These are phyloP conservation scores for Thaleichthys pacificus DNA, from an alignment of 2,797 vertebrate species.

Conservation along the genomic window DNA sequence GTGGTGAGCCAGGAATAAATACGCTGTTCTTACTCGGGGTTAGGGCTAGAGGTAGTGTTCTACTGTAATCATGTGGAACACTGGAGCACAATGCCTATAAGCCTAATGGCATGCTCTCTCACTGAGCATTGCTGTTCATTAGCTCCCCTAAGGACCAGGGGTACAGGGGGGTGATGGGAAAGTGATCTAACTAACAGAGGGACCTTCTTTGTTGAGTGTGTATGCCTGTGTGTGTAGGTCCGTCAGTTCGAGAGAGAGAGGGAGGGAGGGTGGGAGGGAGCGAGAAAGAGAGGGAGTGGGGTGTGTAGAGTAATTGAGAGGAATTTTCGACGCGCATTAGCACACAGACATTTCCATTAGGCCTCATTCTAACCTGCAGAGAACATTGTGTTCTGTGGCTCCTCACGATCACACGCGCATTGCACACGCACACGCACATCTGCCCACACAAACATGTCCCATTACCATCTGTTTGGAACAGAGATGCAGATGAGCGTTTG, in stretches of 20 bases:
- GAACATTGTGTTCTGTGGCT: conserved; percentile 14
- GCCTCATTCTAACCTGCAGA: conserved; percentile 1
- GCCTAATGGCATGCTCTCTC: background rate
- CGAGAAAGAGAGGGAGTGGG: background rate
- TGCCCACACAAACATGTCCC: background rate
- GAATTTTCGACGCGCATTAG: background rate
- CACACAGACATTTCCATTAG: conserved; percentile 1
- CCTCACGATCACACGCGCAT: background rate
- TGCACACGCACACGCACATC: no score
- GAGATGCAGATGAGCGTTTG: conserved; percentile 1
- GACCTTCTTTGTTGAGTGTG: background rate
- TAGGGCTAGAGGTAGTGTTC: background rate
- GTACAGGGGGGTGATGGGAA: background rate
- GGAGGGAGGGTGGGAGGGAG: background rate
- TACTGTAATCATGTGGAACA: background rate
- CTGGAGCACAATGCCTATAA: background rate
- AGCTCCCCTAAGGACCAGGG: background rate
- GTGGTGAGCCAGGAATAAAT: background rate
- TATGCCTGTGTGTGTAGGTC: background rate
- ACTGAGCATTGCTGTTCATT: background rate
- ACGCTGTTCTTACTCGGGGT: background rate
- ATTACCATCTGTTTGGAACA: conserved; percentile 2
- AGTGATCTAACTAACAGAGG: background rate
- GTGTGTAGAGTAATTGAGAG: background rate
- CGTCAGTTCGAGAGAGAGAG: background rate